Conservation (phyloP, 2,113 vertebrate species). For the Mellivora capensis region DNA sequence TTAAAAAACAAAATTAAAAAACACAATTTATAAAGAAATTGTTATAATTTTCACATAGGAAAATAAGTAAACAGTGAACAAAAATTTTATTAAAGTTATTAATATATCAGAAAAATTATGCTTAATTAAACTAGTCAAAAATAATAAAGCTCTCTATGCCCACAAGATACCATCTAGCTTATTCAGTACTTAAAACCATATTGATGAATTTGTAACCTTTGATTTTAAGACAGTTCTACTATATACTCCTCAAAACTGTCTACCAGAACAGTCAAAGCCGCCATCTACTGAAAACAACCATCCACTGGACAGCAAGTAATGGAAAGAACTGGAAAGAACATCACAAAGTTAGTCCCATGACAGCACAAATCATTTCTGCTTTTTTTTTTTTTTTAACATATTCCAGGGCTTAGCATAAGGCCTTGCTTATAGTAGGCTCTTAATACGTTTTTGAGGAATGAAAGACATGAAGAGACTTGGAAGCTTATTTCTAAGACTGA, state of each 20-base stretch:
- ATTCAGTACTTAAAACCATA: not conserved
- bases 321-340: not conserved
- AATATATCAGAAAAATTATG: not conserved
- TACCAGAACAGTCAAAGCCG: not conserved
- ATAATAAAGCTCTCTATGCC: not conserved
- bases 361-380: not conserved
- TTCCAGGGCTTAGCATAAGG: not conserved
- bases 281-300: not conserved
- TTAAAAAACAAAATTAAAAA: conserved; percentile 16
- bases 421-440: not conserved
- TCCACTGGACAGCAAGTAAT: not conserved
- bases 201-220: not conserved
- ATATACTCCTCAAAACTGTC: not conserved
- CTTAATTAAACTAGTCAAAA: not conserved
- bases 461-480: not conserved
- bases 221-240: not conserved
- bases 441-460: not conserved
- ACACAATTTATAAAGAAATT: not conserved
- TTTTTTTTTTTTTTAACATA: not conserved
- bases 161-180: not conserved
- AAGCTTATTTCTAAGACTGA: not conserved
- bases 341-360: not conserved
- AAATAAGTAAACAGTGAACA: not conserved
- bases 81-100: not conserved
- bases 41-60: not conserved